Evolutionary conservation across 2,888 invertebrate genomes (phyloP).

Genomic region (Cephus nigrinus): DNA sequence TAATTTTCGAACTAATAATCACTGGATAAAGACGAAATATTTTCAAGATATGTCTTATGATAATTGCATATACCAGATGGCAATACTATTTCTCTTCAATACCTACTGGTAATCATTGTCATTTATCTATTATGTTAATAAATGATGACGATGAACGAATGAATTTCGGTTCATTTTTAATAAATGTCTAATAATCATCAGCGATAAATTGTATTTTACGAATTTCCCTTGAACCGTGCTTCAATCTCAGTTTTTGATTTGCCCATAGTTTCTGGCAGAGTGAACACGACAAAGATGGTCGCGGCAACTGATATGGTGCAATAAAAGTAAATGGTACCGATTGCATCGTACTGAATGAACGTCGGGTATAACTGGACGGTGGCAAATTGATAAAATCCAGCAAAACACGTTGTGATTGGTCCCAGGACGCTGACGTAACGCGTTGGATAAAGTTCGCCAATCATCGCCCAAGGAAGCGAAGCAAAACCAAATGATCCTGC

Average conservation of each 20-base stretch:
- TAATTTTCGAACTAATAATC: neutral
- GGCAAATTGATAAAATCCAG: conserved; percentile 66
- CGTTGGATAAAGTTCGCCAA: conserved; percentile 68
- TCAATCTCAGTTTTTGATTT: conserved; percentile 53
- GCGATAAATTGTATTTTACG: neutral
- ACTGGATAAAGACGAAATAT: neutral
- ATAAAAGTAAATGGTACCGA: conserved; percentile 51
- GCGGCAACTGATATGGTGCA: conserved; percentile 43
- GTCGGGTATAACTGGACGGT: conserved; percentile 66
- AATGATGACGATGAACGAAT: too few species aligned
- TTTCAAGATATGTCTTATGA: neutral
- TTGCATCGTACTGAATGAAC: conserved; percentile 28
- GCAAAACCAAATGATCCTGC: conserved; percentile 67
- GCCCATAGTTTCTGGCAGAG: conserved; percentile 54
- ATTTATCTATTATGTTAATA: too few species aligned
- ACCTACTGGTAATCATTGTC: neutral
- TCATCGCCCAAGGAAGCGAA: conserved; percentile 68
- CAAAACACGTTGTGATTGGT: conserved; percentile 63
- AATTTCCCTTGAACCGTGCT: conserved; percentile 32
- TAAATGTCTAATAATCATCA: too few species aligned
- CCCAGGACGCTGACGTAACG: conserved; percentile 66
- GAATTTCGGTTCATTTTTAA: too few species aligned
- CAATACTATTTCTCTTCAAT: neutral
- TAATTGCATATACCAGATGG: neutral
- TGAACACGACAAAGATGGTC: conserved; percentile 49